A percentile compares a stretch with the other conserved stretches of the same genome.
Conservation (phyloP, 2,797 vertebrate genomes). For the Anabas testudineus region DNA sequence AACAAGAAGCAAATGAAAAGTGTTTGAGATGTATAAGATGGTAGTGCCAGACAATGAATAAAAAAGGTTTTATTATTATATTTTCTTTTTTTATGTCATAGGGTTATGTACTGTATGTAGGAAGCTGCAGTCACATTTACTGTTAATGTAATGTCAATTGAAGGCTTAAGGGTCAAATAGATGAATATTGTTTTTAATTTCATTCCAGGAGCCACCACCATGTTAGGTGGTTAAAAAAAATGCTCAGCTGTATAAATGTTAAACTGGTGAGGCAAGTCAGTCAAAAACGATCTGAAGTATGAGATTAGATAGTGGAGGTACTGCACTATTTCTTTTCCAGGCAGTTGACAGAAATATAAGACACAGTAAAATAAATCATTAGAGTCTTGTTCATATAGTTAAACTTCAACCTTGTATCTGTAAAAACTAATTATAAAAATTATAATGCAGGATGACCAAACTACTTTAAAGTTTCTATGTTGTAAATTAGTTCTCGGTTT, state of each 20-base stretch:
- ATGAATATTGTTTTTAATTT: background rate
- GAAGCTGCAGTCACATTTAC: background rate
- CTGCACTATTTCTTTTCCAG: background rate
- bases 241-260: background rate
- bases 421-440: no score
- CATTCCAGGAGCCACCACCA: slow-evolving; percentile 3
- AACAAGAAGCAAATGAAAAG: no score
- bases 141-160: no score
- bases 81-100: no score
- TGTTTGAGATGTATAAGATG: no score
- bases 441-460: background rate
- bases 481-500: no score
- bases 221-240: background rate
- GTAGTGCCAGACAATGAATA: no score
- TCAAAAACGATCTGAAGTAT: background rate
- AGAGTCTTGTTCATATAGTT: no score
- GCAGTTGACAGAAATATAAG: background rate
- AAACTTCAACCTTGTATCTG: background rate
- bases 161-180: background rate
- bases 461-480: no score
- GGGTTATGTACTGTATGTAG: no score
- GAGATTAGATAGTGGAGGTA: background rate
- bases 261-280: background rate
- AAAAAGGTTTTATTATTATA: no score
- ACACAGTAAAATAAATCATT: background rate